These are phyloP conservation scores for Marmota flaviventris DNA, from an alignment of 2,113 vertebrate species.

Conservation along the genomic window DNA sequence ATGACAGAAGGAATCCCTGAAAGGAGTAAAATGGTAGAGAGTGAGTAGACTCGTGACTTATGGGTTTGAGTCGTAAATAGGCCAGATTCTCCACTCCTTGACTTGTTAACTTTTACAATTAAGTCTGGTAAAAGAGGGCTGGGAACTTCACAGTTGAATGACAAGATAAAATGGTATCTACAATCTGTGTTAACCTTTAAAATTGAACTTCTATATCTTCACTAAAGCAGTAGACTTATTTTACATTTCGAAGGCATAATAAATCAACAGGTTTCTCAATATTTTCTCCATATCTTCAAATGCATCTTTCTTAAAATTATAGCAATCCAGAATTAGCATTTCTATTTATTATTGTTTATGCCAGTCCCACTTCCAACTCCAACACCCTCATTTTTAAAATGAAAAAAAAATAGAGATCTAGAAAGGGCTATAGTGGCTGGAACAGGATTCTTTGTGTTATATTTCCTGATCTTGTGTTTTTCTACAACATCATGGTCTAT, in stretches of 20 bases:
- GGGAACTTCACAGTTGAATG: not conserved
- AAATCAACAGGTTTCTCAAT: conserved; percentile 43
- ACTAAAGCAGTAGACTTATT: conserved; percentile 51
- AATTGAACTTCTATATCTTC: conserved; percentile 37
- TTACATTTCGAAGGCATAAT: conserved; percentile 49
- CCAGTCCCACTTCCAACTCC: not conserved
- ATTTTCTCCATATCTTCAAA: conserved; percentile 45
- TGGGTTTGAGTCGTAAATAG: not conserved
- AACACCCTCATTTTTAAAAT: conserved; percentile 49
- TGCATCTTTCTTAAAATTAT: not conserved
- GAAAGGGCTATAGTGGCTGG: not conserved
- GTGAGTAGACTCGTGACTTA: not conserved
- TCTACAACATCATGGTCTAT: not conserved
- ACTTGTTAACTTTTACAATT: conserved; percentile 25
- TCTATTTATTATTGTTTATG: not conserved
- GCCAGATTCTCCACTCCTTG: not conserved
- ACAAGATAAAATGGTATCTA: conserved; percentile 40
- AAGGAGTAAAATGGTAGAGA: conserved; percentile 8
- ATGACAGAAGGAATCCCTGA: not conserved
- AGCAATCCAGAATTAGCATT: not conserved
- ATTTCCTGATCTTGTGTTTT: conserved; percentile 9
- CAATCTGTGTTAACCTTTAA: conserved; percentile 64
- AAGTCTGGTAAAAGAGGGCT: not conserved
- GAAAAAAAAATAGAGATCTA: not conserved
- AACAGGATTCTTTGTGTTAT: conserved; percentile 4